Evolutionary conservation across 37 sponge, comb jelly and placozoan species (phyloP), one percentile per base, ranked within the genome.

Genomic region (Mnemiopsis leidyi): DNA sequence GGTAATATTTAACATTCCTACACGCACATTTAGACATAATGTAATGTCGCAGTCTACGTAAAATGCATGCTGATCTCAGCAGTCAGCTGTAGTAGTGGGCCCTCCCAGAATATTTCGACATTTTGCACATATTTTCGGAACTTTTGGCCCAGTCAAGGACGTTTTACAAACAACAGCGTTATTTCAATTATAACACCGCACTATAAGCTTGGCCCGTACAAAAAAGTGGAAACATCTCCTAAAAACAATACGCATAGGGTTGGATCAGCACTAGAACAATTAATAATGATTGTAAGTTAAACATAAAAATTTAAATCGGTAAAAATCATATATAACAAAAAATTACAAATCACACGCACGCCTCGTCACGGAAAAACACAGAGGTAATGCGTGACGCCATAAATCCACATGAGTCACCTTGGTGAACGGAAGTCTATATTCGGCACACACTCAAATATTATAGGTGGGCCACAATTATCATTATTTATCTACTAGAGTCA

Each of bases 241-340:
- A 48, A 48, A 48, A 48, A 48, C 61, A 13, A 48, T 48, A 48
- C 61, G 61, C 13, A 48, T 48, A 48, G 5, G n/a, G 13, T 48
- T 48, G 61, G 61, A 48, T 48, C 61, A 48, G 61, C 61, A 48
- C 61, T 48, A 48, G 61, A 48, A 48, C 61, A 48, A 48, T 48
- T 48, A 48, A 48, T 48, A 48, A 48, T 48, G 61, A 48, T 77
- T 77, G 79, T 31, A 77, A 77, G 79, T 32, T 77, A 77, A 69
- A 77, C 79, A 77, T 77, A 77, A 77, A 77, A 77, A 77, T 77
- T 77, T 77, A 77, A 32, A 77, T 77, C 32, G 26, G 79, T 77
- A 77, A 77, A 77, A 77, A 77, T 77, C 79, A 77, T 77, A 77
- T 32, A 77, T 34, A 48, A 48, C 61, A 48, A 48, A 48, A n/a